Conservation (phyloP, 2,888 invertebrate species). For the Ctenicera cuprea region DNA sequence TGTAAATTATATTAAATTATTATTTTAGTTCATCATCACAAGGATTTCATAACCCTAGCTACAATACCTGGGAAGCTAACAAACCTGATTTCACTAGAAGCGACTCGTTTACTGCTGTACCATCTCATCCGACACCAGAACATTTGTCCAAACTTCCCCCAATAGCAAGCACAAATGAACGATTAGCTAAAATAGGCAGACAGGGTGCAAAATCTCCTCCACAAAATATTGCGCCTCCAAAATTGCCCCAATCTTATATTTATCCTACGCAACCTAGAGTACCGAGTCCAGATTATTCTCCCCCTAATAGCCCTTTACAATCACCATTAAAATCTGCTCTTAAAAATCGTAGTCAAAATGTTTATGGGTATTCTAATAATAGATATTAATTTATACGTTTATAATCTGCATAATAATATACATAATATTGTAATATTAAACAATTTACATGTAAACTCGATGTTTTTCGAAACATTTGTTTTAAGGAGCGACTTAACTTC, state of each 20-base stretch:
- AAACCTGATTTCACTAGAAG: conserved; percentile 1
- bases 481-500: too few species aligned
- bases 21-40: neutral
- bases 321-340: conserved; percentile 30
- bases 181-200: conserved; percentile 25
- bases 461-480: too few species aligned
- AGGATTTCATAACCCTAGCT: neutral
- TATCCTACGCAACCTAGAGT: conserved; percentile 25
- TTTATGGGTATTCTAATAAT: neutral
- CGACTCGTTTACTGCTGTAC: neutral
- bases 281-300: conserved; percentile 46
- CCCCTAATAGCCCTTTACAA: conserved; percentile 35
- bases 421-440: too few species aligned
- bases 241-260: neutral
- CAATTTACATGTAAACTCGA: too few species aligned
- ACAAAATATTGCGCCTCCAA: conserved; percentile 8
- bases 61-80: neutral
- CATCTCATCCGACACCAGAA: neutral
- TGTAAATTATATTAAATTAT: too few species aligned
- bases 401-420: too few species aligned
- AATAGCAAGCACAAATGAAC: conserved; percentile 9
- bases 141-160: neutral
- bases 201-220: conserved; percentile 10
- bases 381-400: conserved; percentile 1
- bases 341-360: conserved; percentile 28